These are phyloP conservation scores for Gasterosteus nipponicus DNA, from an alignment of 2,113 vertebrate species.

Conservation along the genomic window DNA sequence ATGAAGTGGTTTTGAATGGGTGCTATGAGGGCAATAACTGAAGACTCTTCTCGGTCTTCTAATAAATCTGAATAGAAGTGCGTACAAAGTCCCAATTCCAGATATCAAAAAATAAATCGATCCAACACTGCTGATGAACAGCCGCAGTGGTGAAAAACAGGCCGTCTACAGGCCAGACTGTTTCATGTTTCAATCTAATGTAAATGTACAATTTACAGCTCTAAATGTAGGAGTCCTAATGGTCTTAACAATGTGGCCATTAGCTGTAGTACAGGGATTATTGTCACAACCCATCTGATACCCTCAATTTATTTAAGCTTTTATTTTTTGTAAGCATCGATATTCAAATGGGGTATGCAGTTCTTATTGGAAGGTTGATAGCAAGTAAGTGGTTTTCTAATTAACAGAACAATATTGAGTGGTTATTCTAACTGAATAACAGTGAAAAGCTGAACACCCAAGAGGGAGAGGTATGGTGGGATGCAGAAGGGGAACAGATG, in stretches of 20 bases:
- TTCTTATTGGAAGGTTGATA: neutral
- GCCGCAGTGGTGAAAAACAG: slow-evolving; percentile 15
- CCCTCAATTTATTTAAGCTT: slow-evolving; percentile 10
- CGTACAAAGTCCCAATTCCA: slow-evolving; percentile 14
- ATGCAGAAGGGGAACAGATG: neutral
- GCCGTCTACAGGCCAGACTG: neutral
- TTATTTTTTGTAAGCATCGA: slow-evolving; percentile 30
- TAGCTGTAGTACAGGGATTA: neutral
- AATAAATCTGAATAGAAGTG: slow-evolving; percentile 10
- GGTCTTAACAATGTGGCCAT: slow-evolving; percentile 4
- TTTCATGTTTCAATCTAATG: neutral
- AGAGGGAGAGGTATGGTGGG: slow-evolving; percentile 1
- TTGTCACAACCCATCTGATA: neutral
- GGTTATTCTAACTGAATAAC: neutral
- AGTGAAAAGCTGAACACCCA: neutral
- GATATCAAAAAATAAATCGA: neutral
- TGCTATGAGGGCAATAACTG: neutral
- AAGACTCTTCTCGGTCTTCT: slow-evolving; percentile 2
- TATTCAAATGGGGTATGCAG: slow-evolving; percentile 2
- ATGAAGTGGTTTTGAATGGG: slow-evolving; percentile 7
- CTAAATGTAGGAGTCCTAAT: slow-evolving; percentile 15
- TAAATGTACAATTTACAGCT: slow-evolving; percentile 9
- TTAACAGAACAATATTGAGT: neutral
- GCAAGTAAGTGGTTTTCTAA: slow-evolving; percentile 7
- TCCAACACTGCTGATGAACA: neutral